Evolutionary conservation across 2,797 vertebrate species (phyloP).

Genomic region (Pipistrellus nathusii): DNA sequence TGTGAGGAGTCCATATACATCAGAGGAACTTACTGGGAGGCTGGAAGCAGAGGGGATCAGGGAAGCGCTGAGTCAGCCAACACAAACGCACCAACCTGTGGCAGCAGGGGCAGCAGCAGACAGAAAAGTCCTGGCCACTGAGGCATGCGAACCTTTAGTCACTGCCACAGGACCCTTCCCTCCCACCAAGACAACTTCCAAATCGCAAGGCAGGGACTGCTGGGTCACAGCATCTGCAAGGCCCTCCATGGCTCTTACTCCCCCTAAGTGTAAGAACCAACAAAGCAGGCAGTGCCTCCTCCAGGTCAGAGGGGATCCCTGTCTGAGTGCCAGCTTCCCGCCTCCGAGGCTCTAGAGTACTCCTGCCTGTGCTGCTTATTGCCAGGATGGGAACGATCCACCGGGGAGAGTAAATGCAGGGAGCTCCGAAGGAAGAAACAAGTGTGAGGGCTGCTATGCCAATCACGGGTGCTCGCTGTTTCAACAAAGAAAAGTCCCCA

Average conservation of each 20-base stretch:
- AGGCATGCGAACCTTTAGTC: not conserved
- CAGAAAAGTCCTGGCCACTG: not conserved
- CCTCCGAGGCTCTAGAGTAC: not conserved
- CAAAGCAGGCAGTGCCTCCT: not conserved
- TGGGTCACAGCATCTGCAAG: not conserved
- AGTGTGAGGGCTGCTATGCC: not conserved
- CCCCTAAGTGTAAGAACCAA: not conserved
- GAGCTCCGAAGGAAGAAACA: not conserved
- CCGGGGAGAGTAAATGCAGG: not conserved
- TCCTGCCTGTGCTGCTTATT: not conserved
- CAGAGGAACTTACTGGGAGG: not conserved
- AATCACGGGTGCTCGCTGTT: not conserved
- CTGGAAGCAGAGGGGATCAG: not conserved
- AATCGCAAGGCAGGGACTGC: not conserved
- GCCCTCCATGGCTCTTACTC: not conserved
- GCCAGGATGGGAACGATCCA: not conserved
- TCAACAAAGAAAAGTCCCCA: not conserved
- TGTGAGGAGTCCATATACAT: not conserved
- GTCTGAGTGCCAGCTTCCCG: not conserved
- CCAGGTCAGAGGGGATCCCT: not conserved
- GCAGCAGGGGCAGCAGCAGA: not conserved
- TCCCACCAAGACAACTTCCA: not conserved
- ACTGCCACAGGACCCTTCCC: not conserved
- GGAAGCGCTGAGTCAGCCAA: not conserved
- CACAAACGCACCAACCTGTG: not conserved